These are phyloP conservation scores for Platyscapa corneri DNA, from an alignment of 1,140 invertebrate genomes.

Conservation along the genomic window DNA sequence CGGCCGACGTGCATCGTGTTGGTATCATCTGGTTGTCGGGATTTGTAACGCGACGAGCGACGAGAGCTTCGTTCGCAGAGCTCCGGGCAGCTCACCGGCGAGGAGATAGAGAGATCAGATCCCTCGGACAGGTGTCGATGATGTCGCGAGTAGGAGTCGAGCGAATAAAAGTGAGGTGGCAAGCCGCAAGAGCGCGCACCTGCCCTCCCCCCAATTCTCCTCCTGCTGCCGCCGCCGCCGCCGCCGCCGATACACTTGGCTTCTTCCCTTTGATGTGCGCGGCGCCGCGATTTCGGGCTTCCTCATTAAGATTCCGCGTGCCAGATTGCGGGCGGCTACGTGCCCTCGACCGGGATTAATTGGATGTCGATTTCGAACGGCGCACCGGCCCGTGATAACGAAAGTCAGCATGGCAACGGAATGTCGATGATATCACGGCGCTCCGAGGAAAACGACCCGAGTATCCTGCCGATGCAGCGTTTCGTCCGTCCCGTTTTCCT, in stretches of 20 bases:
- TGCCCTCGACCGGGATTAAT: background rate
- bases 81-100: background rate
- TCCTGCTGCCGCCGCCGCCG: too few relatives aligned
- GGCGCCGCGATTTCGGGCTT: background rate
- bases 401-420: background rate
- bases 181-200: background rate
- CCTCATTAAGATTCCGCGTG: constrained; percentile 18
- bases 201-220: background rate
- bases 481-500: too few relatives aligned
- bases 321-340: background rate
- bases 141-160: constrained; percentile 49
- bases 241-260: background rate
- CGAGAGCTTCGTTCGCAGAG: background rate
- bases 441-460: too few relatives aligned
- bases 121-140: constrained; percentile 70
- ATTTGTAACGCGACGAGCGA: too few relatives aligned
- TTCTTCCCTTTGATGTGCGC: constrained; percentile 9
- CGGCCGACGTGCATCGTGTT: too few relatives aligned
- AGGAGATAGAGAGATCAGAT: constrained; percentile 56
- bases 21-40: too few relatives aligned
- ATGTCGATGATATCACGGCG: background rate
- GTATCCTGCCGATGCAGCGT: too few relatives aligned
- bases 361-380: background rate
- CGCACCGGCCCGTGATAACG: background rate
- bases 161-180: background rate